phyloP scores from a whole-genome alignment of 2,797 vertebrate species.

The Cuniculus paca region DNA sequence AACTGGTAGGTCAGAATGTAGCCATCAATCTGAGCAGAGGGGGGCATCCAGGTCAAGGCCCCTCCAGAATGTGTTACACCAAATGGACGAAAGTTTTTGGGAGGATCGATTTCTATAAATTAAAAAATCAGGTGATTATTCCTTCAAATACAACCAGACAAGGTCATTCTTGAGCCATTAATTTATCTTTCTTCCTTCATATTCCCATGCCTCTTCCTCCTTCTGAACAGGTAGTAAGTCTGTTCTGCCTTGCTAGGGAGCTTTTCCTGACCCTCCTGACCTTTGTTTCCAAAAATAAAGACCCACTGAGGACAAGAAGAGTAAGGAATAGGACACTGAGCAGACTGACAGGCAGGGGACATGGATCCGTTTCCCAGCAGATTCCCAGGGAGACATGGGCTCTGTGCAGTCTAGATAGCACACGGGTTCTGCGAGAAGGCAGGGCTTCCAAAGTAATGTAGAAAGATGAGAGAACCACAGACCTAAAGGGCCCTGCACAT shows the following conservation, averaged over 20 bases:
- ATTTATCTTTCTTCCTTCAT: not conserved
- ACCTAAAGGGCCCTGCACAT: not conserved
- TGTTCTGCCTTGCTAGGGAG: not conserved
- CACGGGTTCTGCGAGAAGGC: accelerated
- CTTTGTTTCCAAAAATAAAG: not conserved
- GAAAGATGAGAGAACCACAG: accelerated
- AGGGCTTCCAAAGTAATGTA: accelerated
- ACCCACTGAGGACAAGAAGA: not conserved
- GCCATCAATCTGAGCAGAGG: constrained; percentile 92
- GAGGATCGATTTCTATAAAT: constrained; percentile 93
- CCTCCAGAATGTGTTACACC: constrained; percentile 89
- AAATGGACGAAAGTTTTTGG: constrained; percentile 89
- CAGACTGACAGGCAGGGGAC: too few species aligned
- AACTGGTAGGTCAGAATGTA: constrained; percentile 91
- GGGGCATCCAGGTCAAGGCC: constrained; percentile 91
- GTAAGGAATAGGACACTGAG: not conserved
- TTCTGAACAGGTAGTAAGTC: not conserved
- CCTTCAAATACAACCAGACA: not conserved
- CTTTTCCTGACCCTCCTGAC: not conserved
- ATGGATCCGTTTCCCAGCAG: not conserved
- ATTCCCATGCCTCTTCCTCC: not conserved
- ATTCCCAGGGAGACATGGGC: not conserved
- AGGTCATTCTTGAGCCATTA: not conserved
- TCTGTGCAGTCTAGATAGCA: not conserved
- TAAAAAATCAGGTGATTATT: not conserved